A percentile compares a stretch with the other conserved stretches of the same genome.
phyloP scores from a whole-genome alignment of 2,113 vertebrate genomes.

The Parus major region DNA sequence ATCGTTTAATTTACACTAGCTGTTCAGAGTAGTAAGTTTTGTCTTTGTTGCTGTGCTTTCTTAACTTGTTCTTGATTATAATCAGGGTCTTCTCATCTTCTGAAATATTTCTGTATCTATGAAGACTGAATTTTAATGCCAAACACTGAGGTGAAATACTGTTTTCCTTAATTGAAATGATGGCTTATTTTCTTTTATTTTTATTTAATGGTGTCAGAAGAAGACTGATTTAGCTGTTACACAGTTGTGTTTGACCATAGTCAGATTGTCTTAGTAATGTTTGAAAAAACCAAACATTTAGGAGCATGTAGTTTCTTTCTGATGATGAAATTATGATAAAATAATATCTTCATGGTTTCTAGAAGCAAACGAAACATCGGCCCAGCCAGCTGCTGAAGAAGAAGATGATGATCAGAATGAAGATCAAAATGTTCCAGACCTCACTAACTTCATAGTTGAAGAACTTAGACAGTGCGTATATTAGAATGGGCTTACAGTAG shows the following conservation, averaged over 20 bases:
- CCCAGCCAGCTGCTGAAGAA: constrained; percentile 68
- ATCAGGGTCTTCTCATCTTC: not conserved
- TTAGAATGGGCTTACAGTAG: not conserved
- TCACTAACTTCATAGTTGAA: constrained; percentile 90
- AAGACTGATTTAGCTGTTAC: not conserved
- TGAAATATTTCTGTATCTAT: not conserved
- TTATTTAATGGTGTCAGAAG: not conserved
- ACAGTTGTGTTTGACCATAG: not conserved
- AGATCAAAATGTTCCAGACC: constrained; percentile 88
- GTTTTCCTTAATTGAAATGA: not conserved
- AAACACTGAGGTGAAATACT: not conserved
- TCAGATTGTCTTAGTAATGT: not conserved
- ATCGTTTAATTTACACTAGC: not conserved
- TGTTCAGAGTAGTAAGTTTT: not conserved
- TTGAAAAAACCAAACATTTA: not conserved
- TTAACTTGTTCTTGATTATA: not conserved
- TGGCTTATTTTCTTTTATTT: not conserved
- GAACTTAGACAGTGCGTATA: constrained; percentile 90
- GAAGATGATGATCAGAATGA: constrained; percentile 88
- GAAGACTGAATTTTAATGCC: not conserved
- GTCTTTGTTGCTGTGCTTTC: not conserved
- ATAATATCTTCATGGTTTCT: not conserved
- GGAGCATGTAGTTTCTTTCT: not conserved
- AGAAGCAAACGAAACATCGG: constrained; percentile 75
- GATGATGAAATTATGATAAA: not conserved